A percentile compares a stretch with the other conserved stretches of the same genome.
Conservation (phyloP, 1,140 invertebrate genomes). For the Hyphantria cunea region DNA sequence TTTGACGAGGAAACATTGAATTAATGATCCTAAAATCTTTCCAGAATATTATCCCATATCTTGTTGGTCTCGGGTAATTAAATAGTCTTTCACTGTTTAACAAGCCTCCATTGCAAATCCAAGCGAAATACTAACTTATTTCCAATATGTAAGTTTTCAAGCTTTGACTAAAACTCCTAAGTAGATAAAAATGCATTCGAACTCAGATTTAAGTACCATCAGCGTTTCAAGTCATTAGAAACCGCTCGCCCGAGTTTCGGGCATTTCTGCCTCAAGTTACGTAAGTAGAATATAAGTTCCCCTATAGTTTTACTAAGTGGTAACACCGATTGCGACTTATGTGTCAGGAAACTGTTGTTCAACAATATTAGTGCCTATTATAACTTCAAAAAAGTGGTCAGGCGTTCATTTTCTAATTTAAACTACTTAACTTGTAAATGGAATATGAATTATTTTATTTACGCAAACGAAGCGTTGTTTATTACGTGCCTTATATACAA, state of each 20-base stretch:
- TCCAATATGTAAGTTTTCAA: too few relatives aligned
- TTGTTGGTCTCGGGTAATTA: too few relatives aligned
- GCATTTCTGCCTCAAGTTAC: constrained; percentile 18
- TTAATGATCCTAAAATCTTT: too few relatives aligned
- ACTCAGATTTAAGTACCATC: constrained; percentile 27
- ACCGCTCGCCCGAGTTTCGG: constrained; percentile 27
- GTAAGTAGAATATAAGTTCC: constrained; percentile 32
- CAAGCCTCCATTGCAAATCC: too few relatives aligned
- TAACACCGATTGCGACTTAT: constrained; percentile 35
- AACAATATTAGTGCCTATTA: constrained; percentile 28
- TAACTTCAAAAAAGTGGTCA: constrained; percentile 28
- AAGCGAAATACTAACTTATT: neutral
- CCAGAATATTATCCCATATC: too few relatives aligned
- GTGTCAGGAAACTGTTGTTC: constrained; percentile 31
- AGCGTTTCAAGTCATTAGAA: constrained; percentile 36
- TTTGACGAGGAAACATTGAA: too few relatives aligned
- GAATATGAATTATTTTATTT: constrained; percentile 17
- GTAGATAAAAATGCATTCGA: constrained; percentile 25
- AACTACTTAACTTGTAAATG: constrained; percentile 21
- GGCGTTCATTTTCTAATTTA: constrained; percentile 24
- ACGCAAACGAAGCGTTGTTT: neutral
- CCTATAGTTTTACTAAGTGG: constrained; percentile 31
- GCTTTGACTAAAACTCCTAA: constrained; percentile 3
- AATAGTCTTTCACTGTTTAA: too few relatives aligned
- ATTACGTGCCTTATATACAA: neutral